phyloP scores from a whole-genome alignment of 2,113 vertebrate species.

The Ahaetulla prasina region DNA sequence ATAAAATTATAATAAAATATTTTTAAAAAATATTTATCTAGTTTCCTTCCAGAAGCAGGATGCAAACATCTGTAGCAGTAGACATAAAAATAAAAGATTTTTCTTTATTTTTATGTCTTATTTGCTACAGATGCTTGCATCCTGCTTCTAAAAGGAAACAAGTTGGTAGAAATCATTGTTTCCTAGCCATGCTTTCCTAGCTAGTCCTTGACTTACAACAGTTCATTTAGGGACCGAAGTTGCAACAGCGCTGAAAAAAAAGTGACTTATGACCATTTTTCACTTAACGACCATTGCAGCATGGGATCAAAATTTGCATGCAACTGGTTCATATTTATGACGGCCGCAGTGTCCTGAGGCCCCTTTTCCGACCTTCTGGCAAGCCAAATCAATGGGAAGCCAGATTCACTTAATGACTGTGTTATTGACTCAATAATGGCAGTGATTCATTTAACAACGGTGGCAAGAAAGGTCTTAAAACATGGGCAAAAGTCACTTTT shows the following conservation, averaged over 20 bases:
- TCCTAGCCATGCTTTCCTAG: background rate
- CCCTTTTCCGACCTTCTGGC: too few relatives aligned
- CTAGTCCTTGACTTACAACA: background rate
- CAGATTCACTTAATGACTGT: background rate
- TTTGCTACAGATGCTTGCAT: background rate
- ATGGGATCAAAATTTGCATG: background rate
- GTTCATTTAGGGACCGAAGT: background rate
- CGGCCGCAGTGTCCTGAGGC: too few relatives aligned
- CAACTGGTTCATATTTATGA: background rate
- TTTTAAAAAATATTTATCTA: too few relatives aligned
- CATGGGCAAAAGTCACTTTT: too few relatives aligned
- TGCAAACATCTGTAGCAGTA: too few relatives aligned
- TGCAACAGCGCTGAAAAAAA: background rate
- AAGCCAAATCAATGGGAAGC: background rate
- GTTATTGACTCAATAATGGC: background rate
- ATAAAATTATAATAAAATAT: too few relatives aligned
- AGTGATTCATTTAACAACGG: too few relatives aligned
- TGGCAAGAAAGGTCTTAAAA: too few relatives aligned
- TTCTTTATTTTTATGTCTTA: too few relatives aligned
- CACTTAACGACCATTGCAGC: background rate
- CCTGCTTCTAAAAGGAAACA: background rate
- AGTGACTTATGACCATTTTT: background rate
- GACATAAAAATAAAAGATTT: too few relatives aligned
- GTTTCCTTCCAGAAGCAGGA: too few relatives aligned
- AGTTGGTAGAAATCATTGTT: background rate